Conservation (phyloP, 2,113 vertebrate species). For the Megalops atlanticus region DNA sequence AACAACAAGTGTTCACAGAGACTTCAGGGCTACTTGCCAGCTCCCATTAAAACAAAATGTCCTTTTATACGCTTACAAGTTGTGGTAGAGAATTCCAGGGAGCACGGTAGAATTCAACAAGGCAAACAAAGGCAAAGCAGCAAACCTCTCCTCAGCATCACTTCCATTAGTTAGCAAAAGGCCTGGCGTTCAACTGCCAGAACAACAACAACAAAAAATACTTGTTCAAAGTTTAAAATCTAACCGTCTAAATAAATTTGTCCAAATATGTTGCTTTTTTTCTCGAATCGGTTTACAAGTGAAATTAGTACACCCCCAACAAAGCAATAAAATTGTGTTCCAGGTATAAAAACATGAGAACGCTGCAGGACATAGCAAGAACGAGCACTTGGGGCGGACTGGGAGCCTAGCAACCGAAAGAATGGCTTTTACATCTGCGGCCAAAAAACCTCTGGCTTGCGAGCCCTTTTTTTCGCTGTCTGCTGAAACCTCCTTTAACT, state of each 20-base stretch:
- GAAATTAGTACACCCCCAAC: constrained; percentile 29
- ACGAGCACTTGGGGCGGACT: constrained; percentile 6
- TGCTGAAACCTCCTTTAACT: constrained; percentile 37
- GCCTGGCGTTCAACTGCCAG: neutral
- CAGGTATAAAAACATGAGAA: constrained; percentile 22
- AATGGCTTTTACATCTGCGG: constrained; percentile 68
- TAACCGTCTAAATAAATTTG: constrained; percentile 62
- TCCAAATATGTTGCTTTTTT: constrained; percentile 43
- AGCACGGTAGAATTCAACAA: constrained; percentile 49
- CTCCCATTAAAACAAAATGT: constrained; percentile 54
- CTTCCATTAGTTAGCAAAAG: neutral
- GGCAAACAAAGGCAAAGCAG: constrained; percentile 56
- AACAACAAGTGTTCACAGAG: constrained; percentile 21
- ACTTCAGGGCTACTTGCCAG: constrained; percentile 47
- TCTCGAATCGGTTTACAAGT: constrained; percentile 42
- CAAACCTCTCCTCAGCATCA: constrained; percentile 41
- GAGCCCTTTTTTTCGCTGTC: constrained; percentile 11
- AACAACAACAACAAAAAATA: constrained; percentile 1
- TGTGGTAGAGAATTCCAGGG: constrained; percentile 51
- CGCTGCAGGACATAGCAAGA: neutral
- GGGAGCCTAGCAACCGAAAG: constrained; percentile 33
- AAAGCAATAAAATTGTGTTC: constrained; percentile 33
- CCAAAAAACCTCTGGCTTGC: constrained; percentile 54
- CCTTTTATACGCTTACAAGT: constrained; percentile 26
- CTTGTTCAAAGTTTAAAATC: constrained; percentile 47